Evolutionary conservation across 2,888 invertebrate genomes (phyloP), one percentile per base, ranked within the genome.

Genomic region (Carabus problematicus): DNA sequence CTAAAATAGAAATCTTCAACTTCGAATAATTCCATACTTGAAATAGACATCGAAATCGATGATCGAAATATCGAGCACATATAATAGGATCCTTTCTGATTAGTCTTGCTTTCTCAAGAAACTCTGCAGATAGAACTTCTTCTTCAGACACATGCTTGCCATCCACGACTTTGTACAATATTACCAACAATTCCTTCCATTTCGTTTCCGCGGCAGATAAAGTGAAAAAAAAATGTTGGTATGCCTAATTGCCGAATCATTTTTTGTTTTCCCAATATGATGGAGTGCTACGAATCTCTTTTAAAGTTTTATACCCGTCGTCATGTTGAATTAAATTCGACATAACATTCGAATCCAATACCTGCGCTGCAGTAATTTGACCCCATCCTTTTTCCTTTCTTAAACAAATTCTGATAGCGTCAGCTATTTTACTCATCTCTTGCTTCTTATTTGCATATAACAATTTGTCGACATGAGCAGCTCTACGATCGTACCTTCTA

Each of bases 191-290:
- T 54, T 73, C 72, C n/a, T 60, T 41, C 71, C 72, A 72, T 67
- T 66, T 70, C 6, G 71, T 71, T 71, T 74, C 71, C 14, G 70
- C 68, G 42, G 72, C 66, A 41, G 72, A 72, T 8, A 73, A 19
- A n/a, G 73, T 73, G 1, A 73, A 18, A 54, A n/a, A n/a, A 73
- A 72, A 72, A 59, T 4, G 71, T 71, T 16, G 72, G 70, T 19
- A 43, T 58, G 39, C 71, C 73, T 18, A 72, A 43, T 42, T 72
- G 72, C 41, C 71, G 29, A 12, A 73, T 64, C 72, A 72, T 73
- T 75, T 73, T 59, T 73, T 72, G 19, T 39, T 69, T 70, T 73
- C 74, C 74, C 76, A 76, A 68, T 75, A 73, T 7, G 72, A 58
- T 63, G 75, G 72, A 45, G 72, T 41, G 18, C 14, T 59, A 66